Conservation (phyloP, 2,888 invertebrate genomes). For the Scaeva pyrastri region DNA sequence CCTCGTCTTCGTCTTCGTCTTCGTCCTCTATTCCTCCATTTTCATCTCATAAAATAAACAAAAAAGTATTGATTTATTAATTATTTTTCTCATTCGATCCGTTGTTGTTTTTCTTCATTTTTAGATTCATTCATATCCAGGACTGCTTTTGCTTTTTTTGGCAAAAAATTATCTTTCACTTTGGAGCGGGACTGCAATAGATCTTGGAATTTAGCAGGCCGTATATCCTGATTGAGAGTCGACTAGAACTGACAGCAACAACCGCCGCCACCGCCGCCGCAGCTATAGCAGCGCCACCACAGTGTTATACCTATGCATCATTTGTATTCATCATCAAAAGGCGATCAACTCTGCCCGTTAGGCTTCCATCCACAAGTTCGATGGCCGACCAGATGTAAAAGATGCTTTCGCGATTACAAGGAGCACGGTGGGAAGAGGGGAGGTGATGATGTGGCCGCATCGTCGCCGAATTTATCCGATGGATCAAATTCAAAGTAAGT, state of each 20-base stretch:
- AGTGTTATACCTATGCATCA: conserved; percentile 81
- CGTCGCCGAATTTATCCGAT: conserved; percentile 91
- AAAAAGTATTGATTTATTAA: conserved; percentile 62
- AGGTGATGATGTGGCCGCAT: conserved; percentile 89
- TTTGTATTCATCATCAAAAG: conserved; percentile 86
- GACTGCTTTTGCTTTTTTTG: conserved; percentile 22
- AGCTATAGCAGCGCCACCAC: too few species aligned
- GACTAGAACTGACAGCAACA: conserved; percentile 25
- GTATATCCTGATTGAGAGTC: conserved; percentile 23
- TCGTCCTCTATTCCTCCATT: conserved; percentile 9
- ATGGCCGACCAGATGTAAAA: conserved; percentile 96
- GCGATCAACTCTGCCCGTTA: conserved; percentile 95
- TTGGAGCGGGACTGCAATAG: conserved; percentile 1
- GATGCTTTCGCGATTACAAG: conserved; percentile 96
- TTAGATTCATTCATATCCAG: conserved; percentile 72
- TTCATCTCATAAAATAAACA: conserved; percentile 57
- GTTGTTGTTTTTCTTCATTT: conserved; percentile 47
- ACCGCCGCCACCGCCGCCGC: background rate
- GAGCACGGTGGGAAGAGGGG: conserved; percentile 92
- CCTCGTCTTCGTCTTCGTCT: too few species aligned
- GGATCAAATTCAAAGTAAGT: conserved; percentile 86
- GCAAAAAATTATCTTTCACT: conserved; percentile 1
- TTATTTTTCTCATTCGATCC: background rate
- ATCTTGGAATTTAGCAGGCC: conserved; percentile 3
- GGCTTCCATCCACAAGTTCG: conserved; percentile 97